Evolutionary conservation across 2,113 vertebrate species (phyloP).

Genomic region (Galemys pyrenaicus): DNA sequence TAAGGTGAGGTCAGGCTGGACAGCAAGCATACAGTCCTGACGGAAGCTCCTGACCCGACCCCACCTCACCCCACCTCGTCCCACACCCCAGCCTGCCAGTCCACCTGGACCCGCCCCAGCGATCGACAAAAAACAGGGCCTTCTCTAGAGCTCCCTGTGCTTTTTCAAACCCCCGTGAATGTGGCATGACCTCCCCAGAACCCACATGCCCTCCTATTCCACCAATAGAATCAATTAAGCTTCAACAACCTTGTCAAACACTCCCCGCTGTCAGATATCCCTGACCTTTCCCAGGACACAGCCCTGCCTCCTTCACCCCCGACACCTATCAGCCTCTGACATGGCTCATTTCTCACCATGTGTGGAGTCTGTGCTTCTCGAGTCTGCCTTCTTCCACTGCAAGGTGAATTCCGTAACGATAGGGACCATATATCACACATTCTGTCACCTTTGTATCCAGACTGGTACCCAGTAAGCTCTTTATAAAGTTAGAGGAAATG

Average conservation of each 20-base stretch:
- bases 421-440: background rate
- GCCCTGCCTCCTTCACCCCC: background rate
- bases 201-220: background rate
- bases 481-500: background rate
- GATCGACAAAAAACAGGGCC: background rate
- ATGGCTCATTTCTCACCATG: background rate
- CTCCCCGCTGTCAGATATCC: background rate
- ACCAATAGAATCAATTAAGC: background rate
- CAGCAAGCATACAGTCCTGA: background rate
- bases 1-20: background rate
- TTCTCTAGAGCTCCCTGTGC: background rate
- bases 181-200: background rate
- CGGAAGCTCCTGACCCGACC: background rate
- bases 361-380: background rate
- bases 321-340: background rate
- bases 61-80: no score
- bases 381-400: background rate
- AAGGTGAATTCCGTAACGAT: background rate
- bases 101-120: background rate
- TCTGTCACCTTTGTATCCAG: background rate
- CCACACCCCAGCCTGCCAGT: background rate
- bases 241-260: background rate
- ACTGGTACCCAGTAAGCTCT: background rate
- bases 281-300: background rate
- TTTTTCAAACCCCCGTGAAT: background rate